Evolutionary conservation across 2,797 vertebrate species (phyloP), one percentile per base, ranked within the genome.

Genomic region (Avahi laniger): DNA sequence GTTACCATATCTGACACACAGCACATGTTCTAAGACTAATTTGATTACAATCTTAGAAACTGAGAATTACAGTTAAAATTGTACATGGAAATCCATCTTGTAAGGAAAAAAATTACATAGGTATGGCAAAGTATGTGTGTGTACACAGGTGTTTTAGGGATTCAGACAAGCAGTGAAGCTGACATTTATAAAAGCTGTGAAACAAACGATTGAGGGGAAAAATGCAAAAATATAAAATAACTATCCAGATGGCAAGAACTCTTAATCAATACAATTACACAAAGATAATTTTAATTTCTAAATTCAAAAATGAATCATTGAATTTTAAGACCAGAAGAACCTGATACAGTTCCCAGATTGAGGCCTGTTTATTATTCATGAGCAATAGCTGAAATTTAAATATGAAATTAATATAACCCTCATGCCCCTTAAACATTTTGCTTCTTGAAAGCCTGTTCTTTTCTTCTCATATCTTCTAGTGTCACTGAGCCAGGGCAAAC

Each of bases 231-330:
- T 82, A 75, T 57, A 90, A 89, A 95, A 82, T 82, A 96, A 89
- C 54, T 28, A 88, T 57, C 81, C 89, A 97, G 93, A 97, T 95
- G 95, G 95, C 69, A 94, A 93, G 50, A 91, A 86, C 72, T 90
- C 52, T 84, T 95, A 89, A 96, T 92, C 89, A 95, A 87, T 89
- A 73, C 63, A 94, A 95, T 97, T 95, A 82, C 22, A 95, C 96
- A 94, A 72, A 70, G 43, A 86, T 80, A 86, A 97, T 96, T 96
- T 97, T 72, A 91, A 97, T 92, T 93, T 96, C 90, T 95, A 94
- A 97, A 96, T 97, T 92, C 38, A 69, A 89, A 95, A 94, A 35
- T 89, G 91, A 95, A 93, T 95, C 95, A 96, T 7, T 89, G 69
- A 75, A 86, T 80, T 90, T 69, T 95, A 93, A 79, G 79, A 73